A percentile compares a stretch with the other conserved stretches of the same genome.
These are phyloP conservation scores for Hypomesus transpacificus DNA, from an alignment of 2,113 vertebrate species.

Conservation along the genomic window DNA sequence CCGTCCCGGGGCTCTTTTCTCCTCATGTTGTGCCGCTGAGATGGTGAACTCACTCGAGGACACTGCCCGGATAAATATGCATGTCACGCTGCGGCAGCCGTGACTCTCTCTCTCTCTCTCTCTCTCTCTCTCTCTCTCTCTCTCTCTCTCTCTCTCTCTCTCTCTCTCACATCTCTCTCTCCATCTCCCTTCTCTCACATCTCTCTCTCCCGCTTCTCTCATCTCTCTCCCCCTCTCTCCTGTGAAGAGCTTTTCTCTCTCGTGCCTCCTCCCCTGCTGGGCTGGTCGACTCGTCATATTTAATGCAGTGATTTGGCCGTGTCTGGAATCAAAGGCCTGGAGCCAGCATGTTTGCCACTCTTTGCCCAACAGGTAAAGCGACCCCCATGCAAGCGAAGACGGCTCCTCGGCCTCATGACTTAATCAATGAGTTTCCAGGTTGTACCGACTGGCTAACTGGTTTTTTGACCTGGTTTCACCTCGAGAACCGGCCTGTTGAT, in stretches of 20 bases:
- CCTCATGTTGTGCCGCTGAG: not conserved
- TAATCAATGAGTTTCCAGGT: constrained; percentile 39
- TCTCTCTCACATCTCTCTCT: not conserved
- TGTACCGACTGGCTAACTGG: constrained; percentile 34
- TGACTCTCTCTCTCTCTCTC: not conserved
- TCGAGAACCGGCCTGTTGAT: constrained; percentile 46
- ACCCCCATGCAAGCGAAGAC: not conserved
- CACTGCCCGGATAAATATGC: not conserved
- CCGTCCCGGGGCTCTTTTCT: not conserved
- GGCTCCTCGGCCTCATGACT: constrained; percentile 3
- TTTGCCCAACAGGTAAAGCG: constrained; percentile 18
- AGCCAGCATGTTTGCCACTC: not conserved
- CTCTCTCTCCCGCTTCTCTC: not conserved
- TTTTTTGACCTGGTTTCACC: constrained; percentile 51
- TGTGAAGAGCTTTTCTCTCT: not conserved
- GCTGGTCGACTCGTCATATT: not conserved
- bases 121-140: not conserved
- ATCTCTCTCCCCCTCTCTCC: not conserved
- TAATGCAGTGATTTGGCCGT: not conserved
- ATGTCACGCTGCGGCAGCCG: not conserved
- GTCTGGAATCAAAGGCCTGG: not conserved
- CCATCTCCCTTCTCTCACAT: not conserved
- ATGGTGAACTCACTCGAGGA: constrained; percentile 1
- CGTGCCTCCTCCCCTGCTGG: not conserved
- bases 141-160: not conserved